Evolutionary conservation across 2,888 invertebrate species (phyloP), one percentile per base, ranked within the genome.

Genomic region (Caenorhabditis sp.): DNA sequence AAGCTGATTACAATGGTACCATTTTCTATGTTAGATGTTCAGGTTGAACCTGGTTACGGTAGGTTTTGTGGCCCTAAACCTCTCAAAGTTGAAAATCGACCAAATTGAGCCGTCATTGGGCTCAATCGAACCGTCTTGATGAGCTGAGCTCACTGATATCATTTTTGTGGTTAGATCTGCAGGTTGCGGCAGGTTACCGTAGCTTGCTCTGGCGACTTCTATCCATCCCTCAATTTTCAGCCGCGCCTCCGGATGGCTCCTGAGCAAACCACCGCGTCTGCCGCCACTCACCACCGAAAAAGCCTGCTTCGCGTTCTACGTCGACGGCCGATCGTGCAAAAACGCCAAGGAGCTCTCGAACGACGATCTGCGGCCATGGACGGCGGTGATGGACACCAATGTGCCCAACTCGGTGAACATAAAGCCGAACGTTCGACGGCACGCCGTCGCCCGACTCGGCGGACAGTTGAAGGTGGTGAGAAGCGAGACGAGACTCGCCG

Each of bases 341-440:
- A 61, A 64, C 6, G 58, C 84, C 0, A 77, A 83, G 26, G 86
- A 85, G 19, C 58, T 87, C 10, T 86, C 87, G 0, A 70, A 56
- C 16, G 87, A 87, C 68, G 87, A 86, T 44, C 63, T 87, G 2
- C 82, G 84, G 14, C 87, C 87, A 14, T 87, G 87, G 87, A 80
- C 82, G 26, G 47, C 82, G 3, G 66, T 82, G 5, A 38, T 8
- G 10, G 68, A 76, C 4, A 19, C 41, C 1, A 41, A 38, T 8
- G n/a, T 51, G 0, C 58, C 72, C 10, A 44, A 35, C 12, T 77
- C 85, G 6, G 4, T 44, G 16, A 63, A 63, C 44, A 83, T 87
- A 8, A 87, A 87, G 54, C 85, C 87, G 10, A 86, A 86, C 44
- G 87, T 87, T 5, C 64, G 87, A 10, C 74, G 85, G 28, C 87